A percentile compares a stretch with the other conserved stretches of the same genome.
phyloP scores from a whole-genome alignment of 2,888 invertebrate species.

The Tipula confusa region DNA sequence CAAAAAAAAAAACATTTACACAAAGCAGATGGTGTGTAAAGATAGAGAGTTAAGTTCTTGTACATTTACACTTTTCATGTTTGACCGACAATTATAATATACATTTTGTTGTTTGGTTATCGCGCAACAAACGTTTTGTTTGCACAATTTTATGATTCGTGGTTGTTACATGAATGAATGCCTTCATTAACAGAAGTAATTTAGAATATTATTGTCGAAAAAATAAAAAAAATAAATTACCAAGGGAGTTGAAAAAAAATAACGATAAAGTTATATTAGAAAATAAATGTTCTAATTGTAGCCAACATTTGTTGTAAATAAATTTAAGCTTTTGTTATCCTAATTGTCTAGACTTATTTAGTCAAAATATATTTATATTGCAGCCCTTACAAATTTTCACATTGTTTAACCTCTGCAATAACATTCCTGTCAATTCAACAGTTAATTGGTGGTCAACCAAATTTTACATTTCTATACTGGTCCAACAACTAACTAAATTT shows the following conservation, averaged over 20 bases:
- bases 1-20: background rate
- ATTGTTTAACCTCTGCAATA: too few relatives aligned
- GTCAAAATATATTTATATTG: too few relatives aligned
- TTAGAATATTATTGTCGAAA: background rate
- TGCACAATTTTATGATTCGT: background rate
- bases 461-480: too few relatives aligned
- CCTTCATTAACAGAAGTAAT: background rate
- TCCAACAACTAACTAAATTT: too few relatives aligned
- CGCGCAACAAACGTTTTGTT: background rate
- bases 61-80: background rate
- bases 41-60: background rate
- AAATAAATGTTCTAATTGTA: background rate
- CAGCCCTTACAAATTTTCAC: too few relatives aligned
- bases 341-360: conserved; percentile 3
- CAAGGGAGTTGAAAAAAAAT: background rate
- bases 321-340: background rate
- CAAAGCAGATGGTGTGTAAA: conserved; percentile 1
- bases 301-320: background rate
- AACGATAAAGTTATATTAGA: background rate
- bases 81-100: background rate
- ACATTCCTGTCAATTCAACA: too few relatives aligned
- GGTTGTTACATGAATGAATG: background rate
- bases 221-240: background rate
- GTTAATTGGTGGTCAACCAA: too few relatives aligned
- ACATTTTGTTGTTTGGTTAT: background rate